Evolutionary conservation across 2,797 vertebrate genomes (phyloP).

Genomic region (Huso huso): DNA sequence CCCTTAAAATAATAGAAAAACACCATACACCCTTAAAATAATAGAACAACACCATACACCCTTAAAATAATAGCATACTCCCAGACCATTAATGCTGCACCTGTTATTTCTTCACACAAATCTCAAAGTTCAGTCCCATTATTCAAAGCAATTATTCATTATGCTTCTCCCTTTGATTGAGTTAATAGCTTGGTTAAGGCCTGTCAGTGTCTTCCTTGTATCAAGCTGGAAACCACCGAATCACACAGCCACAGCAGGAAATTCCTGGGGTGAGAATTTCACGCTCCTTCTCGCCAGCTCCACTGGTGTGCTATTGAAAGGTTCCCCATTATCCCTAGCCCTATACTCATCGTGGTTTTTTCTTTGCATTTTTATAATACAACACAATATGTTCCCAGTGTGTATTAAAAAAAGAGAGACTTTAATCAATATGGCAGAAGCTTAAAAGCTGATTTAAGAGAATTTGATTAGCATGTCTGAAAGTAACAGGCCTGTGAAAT

Average conservation of each 20-base stretch:
- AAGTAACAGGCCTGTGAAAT: neutral
- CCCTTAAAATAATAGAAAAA: conserved; percentile 5
- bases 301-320: conserved; percentile 42
- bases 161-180: conserved; percentile 51
- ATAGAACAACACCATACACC: neutral
- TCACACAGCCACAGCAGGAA: conserved; percentile 50
- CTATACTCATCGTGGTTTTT: neutral
- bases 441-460: neutral
- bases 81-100: conserved; percentile 43
- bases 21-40: too few relatives aligned
- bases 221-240: conserved; percentile 63
- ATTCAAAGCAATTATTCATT: conserved; percentile 51
- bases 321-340: neutral
- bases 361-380: neutral
- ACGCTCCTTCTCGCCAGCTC: conserved; percentile 53
- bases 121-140: conserved; percentile 28
- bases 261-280: conserved; percentile 57
- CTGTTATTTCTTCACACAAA: conserved; percentile 40
- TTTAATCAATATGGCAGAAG: neutral
- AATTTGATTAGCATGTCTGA: conserved; percentile 1
- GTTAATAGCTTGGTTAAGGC: conserved; percentile 57
- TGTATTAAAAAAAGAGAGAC: neutral
- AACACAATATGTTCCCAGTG: neutral
- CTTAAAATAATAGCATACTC: conserved; percentile 15
- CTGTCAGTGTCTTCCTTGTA: conserved; percentile 64